A percentile compares a stretch with the other conserved stretches of the same genome.
Conservation (phyloP, 2,113 vertebrate genomes). For the Sylvicapra grimmia region DNA sequence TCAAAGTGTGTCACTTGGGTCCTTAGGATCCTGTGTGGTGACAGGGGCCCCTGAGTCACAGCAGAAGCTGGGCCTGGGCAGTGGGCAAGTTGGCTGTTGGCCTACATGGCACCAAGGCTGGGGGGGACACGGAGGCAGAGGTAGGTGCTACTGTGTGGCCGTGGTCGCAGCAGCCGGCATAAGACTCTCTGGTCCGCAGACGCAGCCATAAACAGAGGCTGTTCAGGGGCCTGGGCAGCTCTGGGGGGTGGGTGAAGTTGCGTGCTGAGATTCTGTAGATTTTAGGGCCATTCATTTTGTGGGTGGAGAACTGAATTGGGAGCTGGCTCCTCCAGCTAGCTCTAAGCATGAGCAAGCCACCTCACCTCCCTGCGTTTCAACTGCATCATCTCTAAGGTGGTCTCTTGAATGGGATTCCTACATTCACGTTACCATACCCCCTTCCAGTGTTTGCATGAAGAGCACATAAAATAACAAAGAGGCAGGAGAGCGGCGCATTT, state of each 20-base stretch:
- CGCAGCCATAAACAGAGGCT: background rate
- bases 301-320: background rate
- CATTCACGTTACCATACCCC: background rate
- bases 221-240: background rate
- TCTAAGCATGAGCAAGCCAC: background rate
- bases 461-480: background rate
- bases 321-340: background rate
- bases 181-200: background rate
- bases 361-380: background rate
- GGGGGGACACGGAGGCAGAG: background rate
- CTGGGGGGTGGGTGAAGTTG: background rate
- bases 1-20: background rate
- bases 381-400: background rate
- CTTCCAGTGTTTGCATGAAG: background rate
- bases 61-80: background rate
- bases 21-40: background rate
- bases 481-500: background rate
- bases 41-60: background rate
- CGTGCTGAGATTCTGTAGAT: background rate
- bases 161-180: rapidly evolving
- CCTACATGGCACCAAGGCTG: background rate
- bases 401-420: background rate
- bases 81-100: background rate
- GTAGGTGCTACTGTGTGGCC: no score
- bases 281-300: background rate